Evolutionary conservation across 2,797 vertebrate genomes (phyloP).

Genomic region (Sebastes wilsoni): DNA sequence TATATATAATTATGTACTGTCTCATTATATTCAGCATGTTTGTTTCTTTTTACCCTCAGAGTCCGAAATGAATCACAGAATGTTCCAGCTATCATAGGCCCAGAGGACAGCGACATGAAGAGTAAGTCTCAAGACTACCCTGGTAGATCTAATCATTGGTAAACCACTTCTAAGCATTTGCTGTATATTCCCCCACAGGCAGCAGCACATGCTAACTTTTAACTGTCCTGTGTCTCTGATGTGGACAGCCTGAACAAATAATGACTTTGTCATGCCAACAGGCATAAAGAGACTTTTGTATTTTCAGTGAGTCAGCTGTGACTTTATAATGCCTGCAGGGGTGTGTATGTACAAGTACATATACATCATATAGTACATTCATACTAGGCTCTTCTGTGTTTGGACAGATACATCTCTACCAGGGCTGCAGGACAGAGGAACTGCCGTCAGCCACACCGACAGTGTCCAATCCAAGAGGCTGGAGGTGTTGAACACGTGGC

Average conservation of each 20-base stretch:
- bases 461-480: constrained; percentile 69
- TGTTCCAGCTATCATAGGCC: background rate
- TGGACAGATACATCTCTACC: constrained; percentile 20
- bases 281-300: constrained; percentile 21
- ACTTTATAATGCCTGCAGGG: constrained; percentile 14
- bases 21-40: background rate
- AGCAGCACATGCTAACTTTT: constrained; percentile 32
- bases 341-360: background rate
- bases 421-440: background rate
- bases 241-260: constrained; percentile 35
- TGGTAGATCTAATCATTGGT: constrained; percentile 6
- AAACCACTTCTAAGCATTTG: constrained; percentile 20
- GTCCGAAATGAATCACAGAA: constrained; percentile 67
- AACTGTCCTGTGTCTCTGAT: constrained; percentile 4
- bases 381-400: constrained; percentile 14
- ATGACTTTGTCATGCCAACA: constrained; percentile 30
- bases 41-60: constrained; percentile 48
- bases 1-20: background rate
- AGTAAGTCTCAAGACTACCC: constrained; percentile 41
- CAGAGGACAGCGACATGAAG: constrained; percentile 30
- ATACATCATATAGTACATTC: constrained; percentile 9
- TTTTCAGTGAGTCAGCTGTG: constrained; percentile 19
- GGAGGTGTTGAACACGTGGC: constrained; percentile 72
- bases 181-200: background rate
- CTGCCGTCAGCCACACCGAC: constrained; percentile 27